Base-by-base conservation (phyloP, 2,797 vertebrate species). In the Heterohyrax brucei region DNA sequence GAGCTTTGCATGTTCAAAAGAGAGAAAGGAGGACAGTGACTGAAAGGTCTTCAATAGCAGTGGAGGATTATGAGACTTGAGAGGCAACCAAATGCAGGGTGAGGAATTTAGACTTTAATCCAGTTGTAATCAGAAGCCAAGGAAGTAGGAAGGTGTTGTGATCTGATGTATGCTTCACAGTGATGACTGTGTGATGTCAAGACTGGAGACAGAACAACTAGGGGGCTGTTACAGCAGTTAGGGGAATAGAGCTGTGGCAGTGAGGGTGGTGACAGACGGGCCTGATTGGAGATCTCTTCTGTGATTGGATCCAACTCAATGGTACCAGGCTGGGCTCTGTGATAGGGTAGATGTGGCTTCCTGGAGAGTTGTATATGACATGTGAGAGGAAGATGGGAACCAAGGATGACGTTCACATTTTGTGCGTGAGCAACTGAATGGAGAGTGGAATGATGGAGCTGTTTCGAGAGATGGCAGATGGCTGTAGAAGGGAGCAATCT, bases 111-210 rank as follows among this genome's bases (percentile, higher is more conserved):
- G 70, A 28, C 70, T 80, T 91, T 62, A 24, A 77, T 85, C 18
- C 44, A 87, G 28, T 75, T 88, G 10, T 30, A 50, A 26, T 50
- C 61, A 53, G 22, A 61, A 91, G 26, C 50, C 10, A 33, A 44
- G 68, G 44, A 85, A 28, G 10, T 24, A 66, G 24, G 6, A 26
- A 46, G 70, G 28, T 68, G 73, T 30, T 48, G 12, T 56, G 50
- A 5, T 81, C n/a, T 84, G 39, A 85, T 62, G 73, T 78, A 70
- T 78, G 53, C 48, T 85, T 88, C 28, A 88, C 56, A 79, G 56
- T n/a, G 30, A 56, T 64, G 56, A 48, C 61, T 87, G 19, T 28
- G 18, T 24, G 10, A 93, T 75, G 24, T 68, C 59, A 89, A 62
- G 19, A 28, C 24, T 83, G n/a, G n/a, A 48, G 44, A 2, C 28